Evolutionary conservation across 2,797 vertebrate species (phyloP).

Genomic region (Gymnothorax javanicus): DNA sequence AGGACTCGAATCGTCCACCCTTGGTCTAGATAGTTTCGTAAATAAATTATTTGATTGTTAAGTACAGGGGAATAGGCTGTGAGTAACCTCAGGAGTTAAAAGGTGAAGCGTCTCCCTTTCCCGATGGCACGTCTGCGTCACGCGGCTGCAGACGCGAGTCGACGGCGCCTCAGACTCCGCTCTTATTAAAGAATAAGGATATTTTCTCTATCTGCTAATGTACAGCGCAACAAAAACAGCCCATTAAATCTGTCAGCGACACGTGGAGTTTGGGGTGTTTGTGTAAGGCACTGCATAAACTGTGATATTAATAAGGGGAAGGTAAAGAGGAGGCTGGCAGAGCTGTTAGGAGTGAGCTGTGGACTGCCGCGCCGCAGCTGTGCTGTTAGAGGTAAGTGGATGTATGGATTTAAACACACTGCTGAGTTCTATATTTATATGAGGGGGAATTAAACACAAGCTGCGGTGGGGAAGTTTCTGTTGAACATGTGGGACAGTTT

Average conservation of each 20-base stretch:
- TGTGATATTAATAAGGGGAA: conserved; percentile 69
- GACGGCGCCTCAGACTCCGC: neutral
- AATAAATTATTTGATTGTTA: too few relatives aligned
- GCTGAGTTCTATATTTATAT: neutral
- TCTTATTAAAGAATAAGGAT: neutral
- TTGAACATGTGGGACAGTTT: neutral
- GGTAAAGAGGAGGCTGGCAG: conserved; percentile 64
- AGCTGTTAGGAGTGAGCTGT: conserved; percentile 65
- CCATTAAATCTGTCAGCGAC: conserved; percentile 31
- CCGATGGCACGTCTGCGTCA: neutral
- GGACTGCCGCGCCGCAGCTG: conserved; percentile 39
- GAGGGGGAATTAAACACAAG: neutral
- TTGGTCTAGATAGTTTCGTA: too few relatives aligned
- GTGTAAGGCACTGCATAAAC: conserved; percentile 49
- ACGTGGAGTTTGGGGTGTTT: conserved; percentile 44
- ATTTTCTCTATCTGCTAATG: conserved; percentile 44
- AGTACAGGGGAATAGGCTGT: too few relatives aligned
- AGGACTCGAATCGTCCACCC: too few relatives aligned
- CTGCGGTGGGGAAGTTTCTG: neutral
- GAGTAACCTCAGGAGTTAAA: too few relatives aligned
- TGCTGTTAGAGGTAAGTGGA: conserved; percentile 11
- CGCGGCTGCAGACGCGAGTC: conserved; percentile 3
- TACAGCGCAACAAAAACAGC: conserved; percentile 39
- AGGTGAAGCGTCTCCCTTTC: too few relatives aligned
- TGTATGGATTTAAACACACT: neutral